These are phyloP conservation scores for Rhinichthys osculus DNA, from an alignment of 2,797 vertebrate species.

Conservation along the genomic window DNA sequence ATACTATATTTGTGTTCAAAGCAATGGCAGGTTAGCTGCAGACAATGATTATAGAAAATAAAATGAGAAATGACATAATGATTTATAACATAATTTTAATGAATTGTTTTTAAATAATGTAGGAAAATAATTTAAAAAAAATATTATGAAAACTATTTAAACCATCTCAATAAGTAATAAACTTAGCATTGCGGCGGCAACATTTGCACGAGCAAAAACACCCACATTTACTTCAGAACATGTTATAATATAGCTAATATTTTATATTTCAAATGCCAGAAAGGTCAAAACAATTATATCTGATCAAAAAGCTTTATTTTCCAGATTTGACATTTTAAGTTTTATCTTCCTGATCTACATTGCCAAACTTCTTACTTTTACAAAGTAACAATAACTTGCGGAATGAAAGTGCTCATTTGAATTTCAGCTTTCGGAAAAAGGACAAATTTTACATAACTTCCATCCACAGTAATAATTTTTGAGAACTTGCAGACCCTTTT, in stretches of 20 bases:
- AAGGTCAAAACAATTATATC: background rate
- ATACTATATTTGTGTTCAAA: background rate
- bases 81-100: background rate
- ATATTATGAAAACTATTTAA: background rate
- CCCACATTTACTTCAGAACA: background rate
- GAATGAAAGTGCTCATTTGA: constrained; percentile 4
- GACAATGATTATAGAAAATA: background rate
- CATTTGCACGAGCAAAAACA: background rate
- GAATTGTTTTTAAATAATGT: background rate
- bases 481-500: constrained; percentile 43
- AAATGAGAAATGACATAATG: background rate
- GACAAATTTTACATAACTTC: constrained; percentile 53
- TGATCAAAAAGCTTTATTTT: background rate
- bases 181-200: no score
- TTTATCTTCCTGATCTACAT: background rate
- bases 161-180: background rate
- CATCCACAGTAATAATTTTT: constrained; percentile 37
- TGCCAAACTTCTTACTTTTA: constrained; percentile 3
- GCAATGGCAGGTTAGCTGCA: background rate
- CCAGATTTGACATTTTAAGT: background rate
- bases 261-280: background rate
- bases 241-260: background rate
- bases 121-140: background rate
- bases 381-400: constrained; percentile 6
- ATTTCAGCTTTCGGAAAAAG: constrained; percentile 45